Evolutionary conservation across 2,797 vertebrate genomes (phyloP), one percentile per base, ranked within the genome.

Genomic region (Bradypodion ventrale): DNA sequence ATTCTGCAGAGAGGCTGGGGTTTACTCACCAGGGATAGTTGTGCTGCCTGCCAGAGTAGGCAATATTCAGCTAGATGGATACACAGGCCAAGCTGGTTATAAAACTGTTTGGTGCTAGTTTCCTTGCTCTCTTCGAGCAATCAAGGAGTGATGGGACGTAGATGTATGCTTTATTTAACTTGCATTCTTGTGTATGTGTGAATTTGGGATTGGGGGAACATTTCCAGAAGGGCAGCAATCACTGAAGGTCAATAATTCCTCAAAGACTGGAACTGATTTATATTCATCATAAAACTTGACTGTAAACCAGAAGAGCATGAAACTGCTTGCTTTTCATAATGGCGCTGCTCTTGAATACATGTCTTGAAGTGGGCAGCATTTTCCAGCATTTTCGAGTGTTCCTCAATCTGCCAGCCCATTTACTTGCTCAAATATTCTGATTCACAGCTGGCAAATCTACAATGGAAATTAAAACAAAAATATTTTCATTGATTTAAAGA

Each of bases 381-480:
- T 29, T 52, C 65, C 83, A 78, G 68, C 10, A 84, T 73, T 44
- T 29, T 0, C 0, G 2, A 73, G 12, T 4, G 72, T 35, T 82
- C 29, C 65, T 83, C 40, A 29, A 23, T 37, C 40, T 1, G n/a
- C 23, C 82, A 40, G 2, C 29, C 56, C n/a, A 78, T 78, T 78
- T 68, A 32, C 10, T 60, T 81, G 27, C 5, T 16, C 37, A 40
- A 68, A 63, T 74, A 83, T 75, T 46, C 21, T 89, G 69, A 63
- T 62, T 74, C 60, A n/a, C 44, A 65, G 19, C 13, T 85, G 63
- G 66, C 13, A 27, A 80, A 23, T 9, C 82, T 75, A 85, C 82
- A 87, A 91, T 44, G 81, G 74, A 65, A 63, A 44, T 84, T 13
- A 0, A 87, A 52, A 88, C 12, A 35, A 44, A 40, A 87, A 69